Base-by-base conservation (phyloP, 1,140 invertebrate species). In the Varroa destructor region DNA sequence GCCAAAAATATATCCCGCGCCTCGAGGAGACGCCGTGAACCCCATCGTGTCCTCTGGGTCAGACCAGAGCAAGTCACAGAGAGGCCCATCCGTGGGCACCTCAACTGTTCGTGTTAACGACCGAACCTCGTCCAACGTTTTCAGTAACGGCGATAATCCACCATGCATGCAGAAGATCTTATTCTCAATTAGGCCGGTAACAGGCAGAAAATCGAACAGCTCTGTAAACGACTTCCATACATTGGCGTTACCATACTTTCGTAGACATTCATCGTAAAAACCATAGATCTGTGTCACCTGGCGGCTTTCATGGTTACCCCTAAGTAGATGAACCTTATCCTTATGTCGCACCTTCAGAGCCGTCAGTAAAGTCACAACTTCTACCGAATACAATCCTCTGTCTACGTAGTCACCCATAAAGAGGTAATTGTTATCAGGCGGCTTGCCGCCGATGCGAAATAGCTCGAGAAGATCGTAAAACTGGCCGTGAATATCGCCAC, bases 141-240 rank as follows among this genome's bases (percentile, higher is more conserved):
- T 75, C 40, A 91, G 78, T 79, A 90, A 88, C 25, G 89, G 89
- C 76, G 88, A 89, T 10, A 91, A 83, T 42, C 89, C 89, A 56
- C 88, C 89, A 77, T 91, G 89, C 79, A 88, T 89, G 79, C 89
- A 91, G 80, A 91, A 89, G 76, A 91, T 91, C 79, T 90, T 90
- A 79, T 91, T 88, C 77, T 90, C 88, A 75, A 90, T 88, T 76
- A 95, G 91, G 55, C 90, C 91, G 64, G 91, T 93, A 76, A 98
- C 91, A 0, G 95, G 95, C 78, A 98, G 83, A 83, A 93, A 97
- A 82, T 98, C 97, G 79, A 99, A 99, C 81, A 93, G 97, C 81
- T 98, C 95, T 74, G 94, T 97, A 80, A 98, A 97, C 36, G 92
- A 96, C 82, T 97, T 98, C 95, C 93, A 98, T 77, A 97, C 80